Evolutionary conservation across 53 echinoderm and acorn worm genomes (phyloP).

Genomic region (Paracentrotus lividus): DNA sequence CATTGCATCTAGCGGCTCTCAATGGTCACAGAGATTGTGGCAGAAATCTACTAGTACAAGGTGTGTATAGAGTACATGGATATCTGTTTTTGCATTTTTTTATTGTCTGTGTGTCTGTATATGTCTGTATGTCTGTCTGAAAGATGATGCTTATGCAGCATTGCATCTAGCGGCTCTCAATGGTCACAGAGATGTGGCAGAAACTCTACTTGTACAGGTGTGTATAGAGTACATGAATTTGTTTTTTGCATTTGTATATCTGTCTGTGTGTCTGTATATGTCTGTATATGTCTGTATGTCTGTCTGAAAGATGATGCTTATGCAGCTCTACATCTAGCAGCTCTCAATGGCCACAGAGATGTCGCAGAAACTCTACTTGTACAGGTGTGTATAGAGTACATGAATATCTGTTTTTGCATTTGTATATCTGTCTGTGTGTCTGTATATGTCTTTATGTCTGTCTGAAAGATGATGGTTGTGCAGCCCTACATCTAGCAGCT

Average conservation of each 20-base stretch:
- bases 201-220: conserved; percentile 27
- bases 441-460: no score
- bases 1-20: conserved; percentile 89
- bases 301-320: no score
- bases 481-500: conserved; percentile 91
- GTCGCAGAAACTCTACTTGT: conserved; percentile 91
- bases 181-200: conserved; percentile 91
- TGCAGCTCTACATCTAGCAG: conserved; percentile 91
- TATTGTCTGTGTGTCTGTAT: not conserved
- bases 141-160: conserved; percentile 95
- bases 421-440: no score
- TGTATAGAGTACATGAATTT: no score
- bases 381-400: conserved; percentile 86
- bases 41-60: conserved; percentile 88
- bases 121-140: conserved; percentile 24
- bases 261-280: no score
- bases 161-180: conserved; percentile 93
- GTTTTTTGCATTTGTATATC: no score
- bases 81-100: no score
- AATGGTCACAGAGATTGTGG: conserved; percentile 94
- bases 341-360: conserved; percentile 94
- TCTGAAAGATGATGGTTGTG: conserved; percentile 98
- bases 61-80: no score
- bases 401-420: no score
- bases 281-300: no score